Evolutionary conservation across 2,888 invertebrate species (phyloP), one percentile per base, ranked within the genome.

Genomic region (Neoascia interrupta): DNA sequence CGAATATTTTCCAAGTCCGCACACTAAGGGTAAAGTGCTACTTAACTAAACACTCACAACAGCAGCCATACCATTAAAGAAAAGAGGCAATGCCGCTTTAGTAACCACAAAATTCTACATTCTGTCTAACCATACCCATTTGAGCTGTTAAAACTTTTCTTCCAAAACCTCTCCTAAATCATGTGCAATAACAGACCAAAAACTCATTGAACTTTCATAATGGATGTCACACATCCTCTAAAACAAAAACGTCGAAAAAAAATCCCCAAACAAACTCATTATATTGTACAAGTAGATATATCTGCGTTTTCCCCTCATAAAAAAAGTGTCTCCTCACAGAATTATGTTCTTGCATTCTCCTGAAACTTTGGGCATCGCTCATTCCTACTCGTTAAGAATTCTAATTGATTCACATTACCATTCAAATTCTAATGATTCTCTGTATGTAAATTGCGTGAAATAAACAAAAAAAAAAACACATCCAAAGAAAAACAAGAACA

Each of bases 381-480:
- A 2, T 18, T 41, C 54, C 51, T 37, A 51, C 58, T 64, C 47
- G 76, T 64, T 54, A 72, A 66, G 72, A 64, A 76, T 76, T 76
- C 64, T 76, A 76, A 76, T 76, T 76, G 76, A 76, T 76, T 72
- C 72, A 41, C 64, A 76, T 76, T 72, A 76, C 72, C 64, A 76
- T 76, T 72, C 72, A 76, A 72, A 76, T 76, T 76, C 72, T 72
- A 76, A 76, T 76, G 76, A 72, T 72, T 76, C 72, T 72, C 64
- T 41, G 54, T 53, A 76, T 76, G 76, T 47, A 76, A 76, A 76
- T 72, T 66, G 64, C 34, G 47, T 64, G 19, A 64, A 58, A 58
- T 43, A 43, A 56, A 58, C 56, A 56, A 18, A 43, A 11, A 26
- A 31, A 39, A 53, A 23, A 61, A 36, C 16, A 15, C 16, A 51